Evolutionary conservation across 2,888 invertebrate species (phyloP).

Genomic region (Lepidocyrtinus sp.): DNA sequence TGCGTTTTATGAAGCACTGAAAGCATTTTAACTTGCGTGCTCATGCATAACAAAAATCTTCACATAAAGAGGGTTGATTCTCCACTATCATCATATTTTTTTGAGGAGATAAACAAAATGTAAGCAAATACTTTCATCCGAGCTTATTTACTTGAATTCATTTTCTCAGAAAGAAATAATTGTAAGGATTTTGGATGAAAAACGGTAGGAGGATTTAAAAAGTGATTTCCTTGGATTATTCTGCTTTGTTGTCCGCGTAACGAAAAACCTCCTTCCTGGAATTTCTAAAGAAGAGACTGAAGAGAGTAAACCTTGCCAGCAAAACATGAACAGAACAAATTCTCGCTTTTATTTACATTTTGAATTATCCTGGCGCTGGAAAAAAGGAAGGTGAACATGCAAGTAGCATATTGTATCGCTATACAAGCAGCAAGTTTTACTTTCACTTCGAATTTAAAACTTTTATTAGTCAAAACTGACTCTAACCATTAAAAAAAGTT

Average conservation of each 20-base stretch:
- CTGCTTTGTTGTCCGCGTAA: background rate
- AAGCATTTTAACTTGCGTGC: background rate
- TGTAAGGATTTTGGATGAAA: background rate
- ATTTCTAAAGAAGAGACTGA: no score
- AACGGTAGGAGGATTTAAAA: background rate
- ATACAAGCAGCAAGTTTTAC: no score
- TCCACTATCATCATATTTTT: background rate
- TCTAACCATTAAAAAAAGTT: no score
- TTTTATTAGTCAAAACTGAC: no score
- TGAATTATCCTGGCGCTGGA: no score
- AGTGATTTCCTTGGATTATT: background rate
- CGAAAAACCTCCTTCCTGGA: no score
- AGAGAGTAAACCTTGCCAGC: no score
- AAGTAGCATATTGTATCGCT: no score
- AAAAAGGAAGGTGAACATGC: no score
- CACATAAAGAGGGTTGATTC: slow-evolving; percentile 9
- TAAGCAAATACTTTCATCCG: background rate
- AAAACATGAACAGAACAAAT: no score
- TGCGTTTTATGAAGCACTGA: background rate
- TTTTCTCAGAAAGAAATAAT: slow-evolving; percentile 5
- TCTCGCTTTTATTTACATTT: no score
- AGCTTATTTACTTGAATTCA: slow-evolving; percentile 13
- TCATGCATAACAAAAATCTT: slow-evolving; percentile 3
- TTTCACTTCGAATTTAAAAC: no score
- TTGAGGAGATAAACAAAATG: background rate